These are phyloP conservation scores for Protophormia terraenovae DNA, from an alignment of 2,888 invertebrate species.

Conservation along the genomic window DNA sequence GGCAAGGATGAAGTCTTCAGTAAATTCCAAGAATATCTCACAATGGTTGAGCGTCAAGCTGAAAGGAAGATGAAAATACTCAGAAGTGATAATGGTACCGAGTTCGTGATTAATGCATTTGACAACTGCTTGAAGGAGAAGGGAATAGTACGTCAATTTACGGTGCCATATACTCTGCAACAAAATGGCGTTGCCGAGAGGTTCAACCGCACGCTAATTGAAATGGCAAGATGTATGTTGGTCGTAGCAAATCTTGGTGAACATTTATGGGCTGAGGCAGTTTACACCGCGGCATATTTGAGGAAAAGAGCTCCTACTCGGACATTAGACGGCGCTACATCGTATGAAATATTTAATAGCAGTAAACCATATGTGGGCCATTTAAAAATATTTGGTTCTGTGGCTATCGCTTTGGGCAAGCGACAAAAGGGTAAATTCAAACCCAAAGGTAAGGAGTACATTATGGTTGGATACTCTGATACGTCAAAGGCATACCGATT, in stretches of 20 bases:
- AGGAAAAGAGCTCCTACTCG: conserved; percentile 60
- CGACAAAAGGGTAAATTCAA: conserved; percentile 54
- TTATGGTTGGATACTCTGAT: conserved; percentile 40
- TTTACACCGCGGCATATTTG: conserved; percentile 61
- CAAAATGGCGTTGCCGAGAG: conserved; percentile 67
- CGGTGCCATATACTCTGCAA: conserved; percentile 61
- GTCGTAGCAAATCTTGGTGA: conserved; percentile 68
- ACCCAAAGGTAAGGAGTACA: conserved; percentile 39
- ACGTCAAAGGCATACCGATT: conserved; percentile 49
- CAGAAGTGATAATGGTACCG: conserved; percentile 62
- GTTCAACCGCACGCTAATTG: conserved; percentile 56
- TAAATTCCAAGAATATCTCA: conserved; percentile 54
- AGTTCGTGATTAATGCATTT: conserved; percentile 63
- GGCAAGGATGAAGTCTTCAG: conserved; percentile 26
- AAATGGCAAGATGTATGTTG: conserved; percentile 73
- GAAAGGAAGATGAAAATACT: conserved; percentile 62
- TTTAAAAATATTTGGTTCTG: conserved; percentile 50
- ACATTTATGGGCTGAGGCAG: conserved; percentile 65
- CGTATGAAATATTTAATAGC: too few species aligned
- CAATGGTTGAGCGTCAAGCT: conserved; percentile 57
- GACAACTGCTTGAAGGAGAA: conserved; percentile 42
- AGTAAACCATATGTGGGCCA: conserved; percentile 65
- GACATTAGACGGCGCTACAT: conserved; percentile 51
- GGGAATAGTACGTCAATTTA: conserved; percentile 60
- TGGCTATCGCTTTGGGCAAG: conserved; percentile 58